Conservation (phyloP, 1,140 invertebrate species). For the Tetramorium parvispinum region DNA sequence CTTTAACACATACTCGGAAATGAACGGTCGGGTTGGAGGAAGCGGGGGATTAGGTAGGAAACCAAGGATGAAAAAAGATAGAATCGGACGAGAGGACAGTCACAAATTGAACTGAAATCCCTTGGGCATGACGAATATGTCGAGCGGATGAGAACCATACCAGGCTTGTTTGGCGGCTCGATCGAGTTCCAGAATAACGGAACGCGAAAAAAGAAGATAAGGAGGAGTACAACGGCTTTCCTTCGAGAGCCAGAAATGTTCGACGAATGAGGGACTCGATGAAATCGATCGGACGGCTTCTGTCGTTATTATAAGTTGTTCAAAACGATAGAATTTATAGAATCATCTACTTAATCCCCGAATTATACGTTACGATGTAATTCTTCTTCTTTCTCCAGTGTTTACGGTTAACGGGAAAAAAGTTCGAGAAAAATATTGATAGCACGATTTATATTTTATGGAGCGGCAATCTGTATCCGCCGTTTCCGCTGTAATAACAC, state of each 20-base stretch:
- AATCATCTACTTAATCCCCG: slow-evolving; percentile 28
- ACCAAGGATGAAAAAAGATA: slow-evolving; percentile 15
- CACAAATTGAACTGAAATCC: slow-evolving; percentile 75
- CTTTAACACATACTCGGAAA: slow-evolving; percentile 46
- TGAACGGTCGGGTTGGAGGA: not conserved
- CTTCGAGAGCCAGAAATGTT: slow-evolving; percentile 46
- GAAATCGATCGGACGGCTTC: not conserved
- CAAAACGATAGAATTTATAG: not conserved
- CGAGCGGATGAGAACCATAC: slow-evolving; percentile 35
- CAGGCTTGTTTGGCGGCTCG: not conserved
- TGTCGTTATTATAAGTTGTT: not conserved
- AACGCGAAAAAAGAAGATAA: slow-evolving; percentile 29
- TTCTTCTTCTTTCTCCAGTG: not conserved
- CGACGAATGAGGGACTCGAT: slow-evolving; percentile 16
- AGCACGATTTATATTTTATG: not conserved
- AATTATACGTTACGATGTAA: slow-evolving; percentile 30
- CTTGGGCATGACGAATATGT: slow-evolving; percentile 64
- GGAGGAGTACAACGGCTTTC: slow-evolving; percentile 25
- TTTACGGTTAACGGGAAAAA: not conserved
- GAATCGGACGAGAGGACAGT: slow-evolving; percentile 51
- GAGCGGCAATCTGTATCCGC: not conserved
- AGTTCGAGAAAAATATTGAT: not conserved
- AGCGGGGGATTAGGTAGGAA: not conserved
- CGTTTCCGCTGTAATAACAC: not conserved
- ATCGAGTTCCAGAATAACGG: slow-evolving; percentile 27